These are phyloP conservation scores for Oncorhynchus keta DNA, from an alignment of 2,113 vertebrate species.

Conservation along the genomic window DNA sequence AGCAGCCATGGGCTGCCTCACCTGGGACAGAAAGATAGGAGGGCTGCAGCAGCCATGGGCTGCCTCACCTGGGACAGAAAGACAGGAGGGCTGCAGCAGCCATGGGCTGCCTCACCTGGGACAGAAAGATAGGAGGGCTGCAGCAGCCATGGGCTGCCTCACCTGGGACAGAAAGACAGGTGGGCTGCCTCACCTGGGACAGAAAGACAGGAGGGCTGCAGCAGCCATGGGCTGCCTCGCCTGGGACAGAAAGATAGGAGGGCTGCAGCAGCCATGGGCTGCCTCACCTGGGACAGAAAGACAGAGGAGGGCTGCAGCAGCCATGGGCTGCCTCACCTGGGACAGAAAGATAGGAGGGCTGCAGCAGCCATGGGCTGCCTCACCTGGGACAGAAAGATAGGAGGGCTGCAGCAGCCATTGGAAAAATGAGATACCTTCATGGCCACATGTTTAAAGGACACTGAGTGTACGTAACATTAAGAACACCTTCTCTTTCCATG, in stretches of 20 bases:
- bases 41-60: background rate
- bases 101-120: background rate
- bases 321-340: too few species aligned
- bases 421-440: conserved; percentile 40
- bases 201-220: background rate
- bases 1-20: background rate
- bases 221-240: background rate
- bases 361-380: conserved; percentile 35
- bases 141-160: background rate
- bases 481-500: too few species aligned
- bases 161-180: conserved; percentile 25
- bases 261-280: background rate
- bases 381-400: conserved; percentile 25
- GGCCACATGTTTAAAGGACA: background rate
- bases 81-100: background rate
- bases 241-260: conserved; percentile 22
- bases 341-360: too few species aligned
- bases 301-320: too few species aligned
- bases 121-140: conserved; percentile 15
- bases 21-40: conserved; percentile 24
- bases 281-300: too few species aligned
- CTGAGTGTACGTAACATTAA: too few species aligned
- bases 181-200: too few species aligned
- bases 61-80: conserved; percentile 19
- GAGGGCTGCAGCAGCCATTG: background rate